phyloP scores from a whole-genome alignment of 2,888 invertebrate genomes.

The Leptopilina myrica region DNA sequence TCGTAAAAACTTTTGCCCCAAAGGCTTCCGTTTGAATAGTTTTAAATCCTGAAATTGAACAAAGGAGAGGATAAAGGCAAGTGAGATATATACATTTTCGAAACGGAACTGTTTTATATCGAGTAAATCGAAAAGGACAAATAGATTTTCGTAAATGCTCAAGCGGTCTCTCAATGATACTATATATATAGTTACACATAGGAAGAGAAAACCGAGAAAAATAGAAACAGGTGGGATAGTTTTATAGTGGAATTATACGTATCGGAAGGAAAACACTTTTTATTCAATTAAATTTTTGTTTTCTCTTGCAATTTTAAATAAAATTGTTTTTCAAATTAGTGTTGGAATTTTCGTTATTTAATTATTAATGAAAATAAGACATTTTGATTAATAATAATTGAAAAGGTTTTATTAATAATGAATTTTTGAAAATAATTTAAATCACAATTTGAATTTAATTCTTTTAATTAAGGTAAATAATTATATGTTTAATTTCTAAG shows the following conservation, averaged over 20 bases:
- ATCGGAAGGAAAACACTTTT: too few relatives aligned
- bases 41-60: slow-evolving; percentile 8
- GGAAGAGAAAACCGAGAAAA: slow-evolving; percentile 3
- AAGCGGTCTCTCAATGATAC: neutral
- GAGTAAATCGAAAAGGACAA: slow-evolving; percentile 2
- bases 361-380: too few relatives aligned
- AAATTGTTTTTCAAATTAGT: too few relatives aligned
- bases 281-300: too few relatives aligned
- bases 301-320: too few relatives aligned
- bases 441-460: too few relatives aligned
- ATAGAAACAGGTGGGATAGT: neutral
- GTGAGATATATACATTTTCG: neutral
- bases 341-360: too few relatives aligned
- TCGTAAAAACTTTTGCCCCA: neutral
- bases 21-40: slow-evolving; percentile 15
- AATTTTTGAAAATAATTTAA: too few relatives aligned
- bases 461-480: too few relatives aligned
- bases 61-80: slow-evolving; percentile 7
- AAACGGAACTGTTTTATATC: slow-evolving; percentile 4
- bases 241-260: neutral
- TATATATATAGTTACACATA: neutral
- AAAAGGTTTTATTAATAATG: too few relatives aligned
- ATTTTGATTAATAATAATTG: too few relatives aligned
- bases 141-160: slow-evolving; percentile 8
- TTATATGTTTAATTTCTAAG: too few relatives aligned